Percentiles rank a stretch among this genome's conserved stretches.
These are phyloP conservation scores for Ophion obscuratus DNA, from an alignment of 2,888 invertebrate genomes.

Conservation along the genomic window DNA sequence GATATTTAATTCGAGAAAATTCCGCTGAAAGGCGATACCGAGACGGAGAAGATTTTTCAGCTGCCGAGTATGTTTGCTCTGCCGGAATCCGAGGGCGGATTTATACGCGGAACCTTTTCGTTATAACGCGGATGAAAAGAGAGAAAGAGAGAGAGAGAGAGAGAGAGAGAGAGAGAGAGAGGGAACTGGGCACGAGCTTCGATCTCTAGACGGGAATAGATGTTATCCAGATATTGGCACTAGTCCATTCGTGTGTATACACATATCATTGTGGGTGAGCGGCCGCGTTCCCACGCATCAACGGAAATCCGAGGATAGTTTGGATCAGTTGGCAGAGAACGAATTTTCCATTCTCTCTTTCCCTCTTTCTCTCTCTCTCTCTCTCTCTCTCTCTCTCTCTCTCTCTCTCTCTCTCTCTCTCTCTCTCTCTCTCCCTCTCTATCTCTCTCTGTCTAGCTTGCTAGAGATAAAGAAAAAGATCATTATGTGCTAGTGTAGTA, in stretches of 20 bases:
- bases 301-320: constrained; percentile 63
- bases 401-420: no score
- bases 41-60: constrained; percentile 32
- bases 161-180: neutral
- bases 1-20: neutral
- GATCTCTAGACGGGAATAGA: constrained; percentile 66
- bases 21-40: constrained; percentile 2
- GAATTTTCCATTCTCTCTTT: constrained; percentile 13
- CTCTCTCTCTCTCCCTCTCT: no score
- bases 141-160: neutral
- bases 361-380: neutral
- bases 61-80: constrained; percentile 9
- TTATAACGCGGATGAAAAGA: neutral
- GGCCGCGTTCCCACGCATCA: constrained; percentile 59
- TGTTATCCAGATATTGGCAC: constrained; percentile 72
- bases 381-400: no score
- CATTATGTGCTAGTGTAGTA: no score
- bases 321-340: constrained; percentile 38
- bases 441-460: no score
- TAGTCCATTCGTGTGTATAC: constrained; percentile 63
- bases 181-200: constrained; percentile 35
- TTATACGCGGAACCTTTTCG: constrained; percentile 6
- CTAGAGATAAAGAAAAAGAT: no score
- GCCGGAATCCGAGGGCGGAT: constrained; percentile 7
- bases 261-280: constrained; percentile 37